Percentiles rank a stretch among this genome's conserved stretches.
Conservation (phyloP, 2,113 vertebrate genomes). For the Thinocorus orbignyianus region DNA sequence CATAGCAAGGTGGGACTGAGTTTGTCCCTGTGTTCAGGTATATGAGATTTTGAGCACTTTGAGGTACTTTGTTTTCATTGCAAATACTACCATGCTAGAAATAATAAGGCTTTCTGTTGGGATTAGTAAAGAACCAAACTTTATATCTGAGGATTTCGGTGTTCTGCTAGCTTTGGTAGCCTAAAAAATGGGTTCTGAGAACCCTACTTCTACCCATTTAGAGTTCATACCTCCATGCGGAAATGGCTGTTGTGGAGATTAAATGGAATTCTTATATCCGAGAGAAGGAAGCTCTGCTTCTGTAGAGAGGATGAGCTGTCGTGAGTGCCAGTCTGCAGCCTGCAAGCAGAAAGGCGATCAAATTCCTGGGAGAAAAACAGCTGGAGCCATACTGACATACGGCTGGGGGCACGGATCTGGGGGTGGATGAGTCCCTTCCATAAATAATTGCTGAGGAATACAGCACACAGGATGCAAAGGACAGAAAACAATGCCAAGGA, state of each 20-base stretch:
- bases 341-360: neutral
- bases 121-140: neutral
- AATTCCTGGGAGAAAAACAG: neutral
- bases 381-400: neutral
- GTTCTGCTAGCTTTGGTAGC: neutral
- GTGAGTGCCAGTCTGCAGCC: neutral
- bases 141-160: neutral
- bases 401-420: neutral
- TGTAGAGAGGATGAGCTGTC: neutral
- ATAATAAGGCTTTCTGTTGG: neutral
- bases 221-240: neutral
- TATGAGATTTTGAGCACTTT: neutral
- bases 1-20: neutral
- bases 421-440: neutral
- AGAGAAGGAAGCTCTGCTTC: neutral
- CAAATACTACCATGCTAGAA: neutral
- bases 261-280: neutral
- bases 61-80: neutral
- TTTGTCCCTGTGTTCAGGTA: neutral
- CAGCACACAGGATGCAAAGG: neutral
- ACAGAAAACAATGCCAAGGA: conserved; percentile 31
- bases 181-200: neutral
- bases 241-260: neutral
- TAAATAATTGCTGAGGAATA: conserved; percentile 38
- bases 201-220: neutral